Base-by-base conservation (phyloP, 2,888 invertebrate genomes). In the Gymnoscelis rufifasciata region DNA sequence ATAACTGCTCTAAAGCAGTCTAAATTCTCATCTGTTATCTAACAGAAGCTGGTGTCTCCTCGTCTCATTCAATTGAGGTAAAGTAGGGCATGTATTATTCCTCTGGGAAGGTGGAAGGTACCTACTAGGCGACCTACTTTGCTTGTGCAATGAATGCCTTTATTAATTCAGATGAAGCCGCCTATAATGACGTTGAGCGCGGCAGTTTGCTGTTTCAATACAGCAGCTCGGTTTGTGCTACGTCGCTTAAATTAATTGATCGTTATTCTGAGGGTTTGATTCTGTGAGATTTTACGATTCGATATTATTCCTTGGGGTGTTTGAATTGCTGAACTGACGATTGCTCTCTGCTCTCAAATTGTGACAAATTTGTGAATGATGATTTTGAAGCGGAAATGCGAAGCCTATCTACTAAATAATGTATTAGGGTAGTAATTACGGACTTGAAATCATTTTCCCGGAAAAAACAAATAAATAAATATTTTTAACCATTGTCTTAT, bases 41-140 rank as follows among this genome's bases (percentile, higher is more conserved):
- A 31, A 13, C 13, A 30, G 30, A 30, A 29, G 6, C 7, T 29
- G 11, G 7, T 3, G 2, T 13, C 13, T 19, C 8, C 7, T 8
- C 13, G 1, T 29, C 12, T 7, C 12, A n/a, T 19, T n/a, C 14
- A 31, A 14, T 14, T 14, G 14, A 31, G 31, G 14, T 30, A 30
- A 48, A 43, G 40, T 43, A 43, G 48, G 48, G 29, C 40, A 37
- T 11, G 26, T 15, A n/a, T 28, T 38, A 37, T 42, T 46, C 38
- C 35, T 10, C 42, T 7, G 15, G 50, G 35, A 26, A 44, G 44
- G 40, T 38, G 28, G 15, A 10, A 19, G 3, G n/a, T 36, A 19
- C 3, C 5, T 19, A n/a, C n/a, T n/a, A n/a, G 7, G 30, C 12
- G 44, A 42, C 42, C 45, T 8, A 45, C 24, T 39, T 45, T 29